Base-by-base conservation (phyloP, 2,113 vertebrate genomes). In the Protobothrops mucrosquamatus region DNA sequence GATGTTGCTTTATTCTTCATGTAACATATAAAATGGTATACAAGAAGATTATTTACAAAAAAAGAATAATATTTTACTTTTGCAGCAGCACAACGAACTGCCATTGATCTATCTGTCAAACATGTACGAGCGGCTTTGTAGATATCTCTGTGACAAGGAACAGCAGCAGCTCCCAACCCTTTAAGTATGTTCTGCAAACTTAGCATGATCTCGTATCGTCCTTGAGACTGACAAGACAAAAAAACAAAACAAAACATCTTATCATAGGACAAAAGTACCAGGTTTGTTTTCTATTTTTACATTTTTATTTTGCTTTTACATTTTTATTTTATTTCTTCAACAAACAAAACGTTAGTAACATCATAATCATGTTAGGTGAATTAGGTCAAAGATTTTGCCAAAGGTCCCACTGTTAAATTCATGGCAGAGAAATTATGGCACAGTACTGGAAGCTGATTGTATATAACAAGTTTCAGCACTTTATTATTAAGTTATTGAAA, bases 191-290 rank as follows among this genome's bases (percentile, higher is more conserved):
- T 98, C 96, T 99, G 98, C 93, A 99, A 94, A 93, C 98, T 98
- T 96, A 98, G 91, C 98, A 99, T 98, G 97, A 99, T 99, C 97
- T 99, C 99, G 91, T 98, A 98, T 1, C 99, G 98, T 61, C 99
- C 99, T 97, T 99, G 99, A 97, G 99, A 99, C 99, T 99, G 97
- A 43, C 94, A 93, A 96, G 94, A 95, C n/a, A 52, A 94, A 94
- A n/a, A 92, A 0, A 9, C n/a, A n/a, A n/a, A n/a, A n/a, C n/a
- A n/a, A n/a, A n/a, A n/a, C 18, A 93, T 57, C 20, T 46, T n/a
- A 39, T 85, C 88, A 57, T 92, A 87, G 29, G 91, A 87, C 1
- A 0, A 26, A 54, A 20, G 5, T 4, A 57, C 39, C 29, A 20
- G 87, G 39, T 39, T 61, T 52, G 15, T 46, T 57, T 85, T n/a